A percentile compares a stretch with the other conserved stretches of the same genome.
Conservation (phyloP, 2,888 invertebrate species). For the Ectemnius lituratus region DNA sequence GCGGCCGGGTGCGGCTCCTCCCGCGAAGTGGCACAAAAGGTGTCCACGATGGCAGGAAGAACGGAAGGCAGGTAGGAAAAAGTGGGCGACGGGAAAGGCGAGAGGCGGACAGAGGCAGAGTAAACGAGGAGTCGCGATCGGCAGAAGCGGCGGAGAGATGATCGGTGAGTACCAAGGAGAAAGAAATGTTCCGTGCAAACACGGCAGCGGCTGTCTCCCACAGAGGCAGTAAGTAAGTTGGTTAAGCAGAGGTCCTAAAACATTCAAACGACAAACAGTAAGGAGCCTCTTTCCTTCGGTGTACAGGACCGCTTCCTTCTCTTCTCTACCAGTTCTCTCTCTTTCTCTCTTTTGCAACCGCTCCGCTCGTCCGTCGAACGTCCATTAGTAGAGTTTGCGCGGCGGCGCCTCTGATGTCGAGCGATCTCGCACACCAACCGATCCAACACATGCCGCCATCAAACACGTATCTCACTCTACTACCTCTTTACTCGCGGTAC, state of each 20-base stretch:
- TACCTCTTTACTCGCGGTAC: conserved; percentile 6
- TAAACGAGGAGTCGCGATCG: conserved; percentile 15
- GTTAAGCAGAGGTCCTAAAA: conserved; percentile 76
- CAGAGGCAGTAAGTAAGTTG: conserved; percentile 76
- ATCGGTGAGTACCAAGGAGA: conserved; percentile 14
- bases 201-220: conserved; percentile 66
- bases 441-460: neutral
- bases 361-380: conserved; percentile 56
- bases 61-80: conserved; percentile 22
- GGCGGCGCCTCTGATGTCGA: conserved; percentile 76
- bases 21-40: conserved; percentile 58
- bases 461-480: conserved; percentile 9
- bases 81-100: neutral
- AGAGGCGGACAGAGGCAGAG: conserved; percentile 8
- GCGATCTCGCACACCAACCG: conserved; percentile 57
- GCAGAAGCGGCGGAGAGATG: conserved; percentile 22
- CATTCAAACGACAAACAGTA: conserved; percentile 77
- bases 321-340: conserved; percentile 40
- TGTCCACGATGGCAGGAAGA: conserved; percentile 54
- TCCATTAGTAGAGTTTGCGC: conserved; percentile 77
- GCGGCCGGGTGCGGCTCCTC: conserved; percentile 20
- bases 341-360: conserved; percentile 19
- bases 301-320: conserved; percentile 12
- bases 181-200: conserved; percentile 59
- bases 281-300: conserved; percentile 53